Evolutionary conservation across 2,113 vertebrate species (phyloP), one percentile per base, ranked within the genome.

Genomic region (Aspidoscelis tigris): DNA sequence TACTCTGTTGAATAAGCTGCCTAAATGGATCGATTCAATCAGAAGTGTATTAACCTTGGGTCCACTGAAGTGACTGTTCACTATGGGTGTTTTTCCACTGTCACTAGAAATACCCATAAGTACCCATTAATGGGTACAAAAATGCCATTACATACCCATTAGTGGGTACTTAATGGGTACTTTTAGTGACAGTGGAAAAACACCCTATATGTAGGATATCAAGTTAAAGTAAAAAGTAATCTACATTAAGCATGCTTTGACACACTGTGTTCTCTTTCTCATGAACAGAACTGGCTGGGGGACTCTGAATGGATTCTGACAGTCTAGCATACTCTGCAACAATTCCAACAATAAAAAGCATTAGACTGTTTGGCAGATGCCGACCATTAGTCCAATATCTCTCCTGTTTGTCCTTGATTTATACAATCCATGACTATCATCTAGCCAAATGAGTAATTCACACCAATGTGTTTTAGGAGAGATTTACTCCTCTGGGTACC

Each of bases 401-500:
- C 8, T 69, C n/a, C 22, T 55, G 44, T 12, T 43, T 20, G n/a
- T 65, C 8, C 24, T 9, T 50, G 44, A 12, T 24, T 68, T 76
- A 66, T 76, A 77, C 12, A 55, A 9, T 55, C 11, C 21, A 39
- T 68, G 47, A 2, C 18, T 50, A 61, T 61, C 33, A 76, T 14
- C 12, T 70, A 39, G 55, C 12, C 50, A 83, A 53, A 43, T 77
- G 12, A 41, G 33, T 33, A 33, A 9, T 55, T n/a, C 5, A 26
- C 2, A 70, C 8, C 26, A 20, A 70, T 7, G 77, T 70, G 74
- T 11, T 55, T 75, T 26, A 76, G 8, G n/a, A 39, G 21, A 81
- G 2, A 18, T 86, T 61, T 61, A 16, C 18, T 80, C 1, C 2
- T 84, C 66, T 78, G 77, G 43, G 73, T 88, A 98, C 99, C 97